Conservation (phyloP, 2,888 invertebrate genomes). For the Drosophila stalkeri region DNA sequence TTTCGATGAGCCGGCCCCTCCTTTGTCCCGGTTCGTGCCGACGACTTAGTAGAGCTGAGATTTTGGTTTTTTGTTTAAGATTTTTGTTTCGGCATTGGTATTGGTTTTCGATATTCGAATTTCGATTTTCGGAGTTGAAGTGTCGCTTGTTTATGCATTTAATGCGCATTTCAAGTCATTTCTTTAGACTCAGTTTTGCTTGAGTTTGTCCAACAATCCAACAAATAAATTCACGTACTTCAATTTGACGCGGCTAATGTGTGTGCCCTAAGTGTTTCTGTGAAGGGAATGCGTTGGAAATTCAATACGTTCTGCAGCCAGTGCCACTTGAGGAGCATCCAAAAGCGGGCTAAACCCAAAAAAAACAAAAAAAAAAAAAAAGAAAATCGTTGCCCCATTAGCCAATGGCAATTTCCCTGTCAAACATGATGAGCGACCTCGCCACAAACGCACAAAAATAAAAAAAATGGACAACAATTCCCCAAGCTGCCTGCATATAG, state of each 20-base stretch:
- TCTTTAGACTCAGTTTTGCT: constrained; percentile 32
- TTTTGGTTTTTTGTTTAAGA: neutral
- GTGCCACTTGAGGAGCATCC: constrained; percentile 39
- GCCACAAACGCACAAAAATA: constrained; percentile 29
- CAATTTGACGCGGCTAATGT: constrained; percentile 45
- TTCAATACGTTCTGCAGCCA: constrained; percentile 43
- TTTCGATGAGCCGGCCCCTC: constrained; percentile 32
- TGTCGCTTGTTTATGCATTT: constrained; percentile 54
- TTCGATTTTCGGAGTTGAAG: constrained; percentile 15
- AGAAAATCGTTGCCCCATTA: constrained; percentile 1
- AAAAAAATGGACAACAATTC: neutral
- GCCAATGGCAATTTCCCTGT: constrained; percentile 60
- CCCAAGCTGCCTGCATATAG: neutral
- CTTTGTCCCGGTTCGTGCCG: constrained; percentile 16
- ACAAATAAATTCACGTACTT: constrained; percentile 74
- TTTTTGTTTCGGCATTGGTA: neutral
- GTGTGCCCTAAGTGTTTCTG: constrained; percentile 52
- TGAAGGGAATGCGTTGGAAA: constrained; percentile 50
- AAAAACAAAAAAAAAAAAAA: neutral
- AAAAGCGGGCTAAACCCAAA: constrained; percentile 10
- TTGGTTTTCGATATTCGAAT: constrained; percentile 5
- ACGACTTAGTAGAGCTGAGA: neutral
- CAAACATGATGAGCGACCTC: constrained; percentile 41
- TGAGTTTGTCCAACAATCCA: constrained; percentile 25
- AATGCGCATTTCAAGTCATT: constrained; percentile 66